Base-by-base conservation (phyloP, 2,113 vertebrate species). In the Polypterus senegalus region DNA sequence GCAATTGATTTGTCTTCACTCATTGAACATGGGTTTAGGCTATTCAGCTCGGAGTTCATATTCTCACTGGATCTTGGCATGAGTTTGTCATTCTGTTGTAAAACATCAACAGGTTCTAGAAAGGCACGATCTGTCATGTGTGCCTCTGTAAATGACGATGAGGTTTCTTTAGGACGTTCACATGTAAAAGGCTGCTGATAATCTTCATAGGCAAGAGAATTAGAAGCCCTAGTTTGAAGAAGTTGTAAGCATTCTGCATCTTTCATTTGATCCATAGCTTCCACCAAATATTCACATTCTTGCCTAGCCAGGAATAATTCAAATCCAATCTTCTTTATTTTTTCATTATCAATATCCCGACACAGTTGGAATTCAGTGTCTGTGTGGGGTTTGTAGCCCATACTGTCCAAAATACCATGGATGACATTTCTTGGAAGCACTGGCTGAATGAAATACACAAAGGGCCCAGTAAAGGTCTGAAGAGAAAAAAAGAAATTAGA, bases 401-500 rank as follows among this genome's bases (percentile, higher is more conserved):
- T 84, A 65, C 72, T 84, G 52, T 83, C 81, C 68, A 93, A 81
- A 5, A 90, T 64, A 1, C 70, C 72, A 65, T 71, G 73, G 11
- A 87, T 70, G 1, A 66, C 61, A 3, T 77, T 68, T 8, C 68
- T 71, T 45, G 85, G 83, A 64, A 94, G 73, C 65, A 79, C 79
- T 1, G 89, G 81, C 48, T 79, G 70, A 48, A 94, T 76, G 49
- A 71, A 74, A 80, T 92, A 93, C 52, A 91, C 84, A 76, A 89
- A 94, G 7, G 74, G 82, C 57, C 87, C 91, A 0, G 90, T 92
- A 68, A 90, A 91, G 0, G 85, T 91, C 90, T 93, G 77, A 58
- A 74, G 72, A 53, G 67, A 64, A 65, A 76, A 49, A 0, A 60
- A 7, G 69, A 53, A 63, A 61, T 10, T 65, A 64, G 70, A 66